phyloP scores from a whole-genome alignment of 2,888 invertebrate species.

The Tenthredo scrophulariae region DNA sequence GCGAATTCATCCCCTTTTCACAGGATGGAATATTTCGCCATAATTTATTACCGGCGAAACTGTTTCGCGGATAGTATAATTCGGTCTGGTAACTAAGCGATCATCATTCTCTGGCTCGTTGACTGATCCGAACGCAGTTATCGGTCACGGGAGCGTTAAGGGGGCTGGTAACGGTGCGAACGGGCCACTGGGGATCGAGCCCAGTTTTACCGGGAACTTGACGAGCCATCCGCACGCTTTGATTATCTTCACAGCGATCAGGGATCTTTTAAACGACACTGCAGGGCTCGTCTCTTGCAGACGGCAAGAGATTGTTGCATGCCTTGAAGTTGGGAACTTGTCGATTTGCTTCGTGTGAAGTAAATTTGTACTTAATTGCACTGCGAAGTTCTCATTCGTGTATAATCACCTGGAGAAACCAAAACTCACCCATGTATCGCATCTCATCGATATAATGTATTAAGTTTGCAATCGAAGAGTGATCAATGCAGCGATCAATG shows the following conservation, averaged over 20 bases:
- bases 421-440: too few species aligned
- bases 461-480: background rate
- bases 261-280: conserved; percentile 46
- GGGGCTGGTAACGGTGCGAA: conserved; percentile 48
- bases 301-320: background rate
- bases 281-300: conserved; percentile 16
- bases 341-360: background rate
- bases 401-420: too few species aligned
- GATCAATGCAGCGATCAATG: background rate
- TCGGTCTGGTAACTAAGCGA: background rate
- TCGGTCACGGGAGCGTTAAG: conserved; percentile 47
- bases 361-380: background rate
- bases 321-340: background rate
- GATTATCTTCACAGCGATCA: conserved; percentile 43
- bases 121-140: conserved; percentile 49
- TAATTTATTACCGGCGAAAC: background rate
- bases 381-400: too few species aligned
- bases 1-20: background rate
- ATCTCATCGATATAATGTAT: too few species aligned
- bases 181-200: conserved; percentile 49
- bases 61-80: background rate
- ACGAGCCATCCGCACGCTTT: conserved; percentile 51
- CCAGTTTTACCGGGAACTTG: conserved; percentile 49
- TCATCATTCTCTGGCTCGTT: background rate
- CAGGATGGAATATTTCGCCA: background rate